phyloP scores from a whole-genome alignment of 2,888 invertebrate genomes.

The Drosophila peninsularis region DNA sequence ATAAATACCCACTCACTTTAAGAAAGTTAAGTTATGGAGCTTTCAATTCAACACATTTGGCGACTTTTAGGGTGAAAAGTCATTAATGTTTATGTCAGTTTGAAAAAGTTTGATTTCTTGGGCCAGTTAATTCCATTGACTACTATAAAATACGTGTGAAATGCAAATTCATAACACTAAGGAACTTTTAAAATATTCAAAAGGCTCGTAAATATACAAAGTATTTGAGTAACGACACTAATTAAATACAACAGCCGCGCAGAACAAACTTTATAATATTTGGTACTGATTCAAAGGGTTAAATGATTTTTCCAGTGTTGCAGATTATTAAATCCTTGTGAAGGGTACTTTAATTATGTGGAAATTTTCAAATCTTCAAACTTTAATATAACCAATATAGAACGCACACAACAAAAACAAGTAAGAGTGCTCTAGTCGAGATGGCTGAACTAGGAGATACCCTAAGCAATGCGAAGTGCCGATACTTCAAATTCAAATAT shows the following conservation, averaged over 20 bases:
- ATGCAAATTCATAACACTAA: constrained; percentile 54
- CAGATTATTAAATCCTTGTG: neutral
- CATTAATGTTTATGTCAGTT: constrained; percentile 58
- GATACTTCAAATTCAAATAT: no score
- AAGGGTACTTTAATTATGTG: neutral
- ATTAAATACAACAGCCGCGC: constrained; percentile 45
- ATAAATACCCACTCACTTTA: neutral
- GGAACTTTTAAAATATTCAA: constrained; percentile 49
- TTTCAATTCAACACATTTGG: constrained; percentile 10
- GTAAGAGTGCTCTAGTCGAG: no score
- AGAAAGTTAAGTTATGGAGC: neutral
- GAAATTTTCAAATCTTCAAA: neutral
- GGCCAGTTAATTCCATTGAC: constrained; percentile 37
- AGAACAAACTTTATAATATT: constrained; percentile 23
- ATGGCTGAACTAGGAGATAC: no score
- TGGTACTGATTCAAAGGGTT: constrained; percentile 12
- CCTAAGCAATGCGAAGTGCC: no score
- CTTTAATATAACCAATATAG: neutral
- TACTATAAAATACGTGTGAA: constrained; percentile 37
- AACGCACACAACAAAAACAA: no score
- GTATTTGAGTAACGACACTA: constrained; percentile 51
- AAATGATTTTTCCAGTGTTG: constrained; percentile 23
- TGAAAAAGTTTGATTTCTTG: constrained; percentile 46
- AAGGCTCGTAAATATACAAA: constrained; percentile 56
- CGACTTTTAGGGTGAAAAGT: constrained; percentile 29